Percentiles rank a stretch among this genome's conserved stretches.
Conservation (phyloP, 1,140 invertebrate species). For the Aphaenogaster floridana region DNA sequence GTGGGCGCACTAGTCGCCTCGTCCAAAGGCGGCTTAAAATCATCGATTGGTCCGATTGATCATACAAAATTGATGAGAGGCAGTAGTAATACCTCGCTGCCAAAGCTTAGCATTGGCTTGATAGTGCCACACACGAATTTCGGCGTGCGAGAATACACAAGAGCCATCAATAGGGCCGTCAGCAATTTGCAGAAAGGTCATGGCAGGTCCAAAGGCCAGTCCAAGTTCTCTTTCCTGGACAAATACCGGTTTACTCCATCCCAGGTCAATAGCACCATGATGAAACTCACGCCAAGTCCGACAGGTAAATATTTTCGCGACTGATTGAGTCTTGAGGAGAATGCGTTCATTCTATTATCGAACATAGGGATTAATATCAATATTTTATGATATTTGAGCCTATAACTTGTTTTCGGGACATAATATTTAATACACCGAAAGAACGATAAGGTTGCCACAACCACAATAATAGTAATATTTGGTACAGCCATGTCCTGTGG, state of each 20-base stretch:
- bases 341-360: not conserved
- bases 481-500: too few relatives aligned
- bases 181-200: slow-evolving; percentile 88
- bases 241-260: slow-evolving; percentile 89
- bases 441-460: too few relatives aligned
- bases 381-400: not conserved
- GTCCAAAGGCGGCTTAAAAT: slow-evolving; percentile 55
- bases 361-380: not conserved
- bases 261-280: slow-evolving; percentile 90
- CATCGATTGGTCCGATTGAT: slow-evolving; percentile 12
- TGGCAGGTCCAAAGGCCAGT: slow-evolving; percentile 77
- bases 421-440: not conserved
- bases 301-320: slow-evolving; percentile 88
- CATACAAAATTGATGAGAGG: slow-evolving; percentile 29
- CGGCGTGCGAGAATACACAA: slow-evolving; percentile 89
- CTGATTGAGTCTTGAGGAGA: not conserved
- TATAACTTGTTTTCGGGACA: not conserved
- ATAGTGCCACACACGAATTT: slow-evolving; percentile 90
- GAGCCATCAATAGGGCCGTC: slow-evolving; percentile 90
- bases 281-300: slow-evolving; percentile 92
- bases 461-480: too few relatives aligned
- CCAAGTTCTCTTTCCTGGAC: slow-evolving; percentile 89
- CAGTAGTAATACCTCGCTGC: slow-evolving; percentile 67
- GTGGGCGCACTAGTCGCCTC: slow-evolving; percentile 73
- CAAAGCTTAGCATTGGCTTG: slow-evolving; percentile 88